Evolutionary conservation across 2,888 invertebrate species (phyloP).

Genomic region (Gandaritis pyraliata): DNA sequence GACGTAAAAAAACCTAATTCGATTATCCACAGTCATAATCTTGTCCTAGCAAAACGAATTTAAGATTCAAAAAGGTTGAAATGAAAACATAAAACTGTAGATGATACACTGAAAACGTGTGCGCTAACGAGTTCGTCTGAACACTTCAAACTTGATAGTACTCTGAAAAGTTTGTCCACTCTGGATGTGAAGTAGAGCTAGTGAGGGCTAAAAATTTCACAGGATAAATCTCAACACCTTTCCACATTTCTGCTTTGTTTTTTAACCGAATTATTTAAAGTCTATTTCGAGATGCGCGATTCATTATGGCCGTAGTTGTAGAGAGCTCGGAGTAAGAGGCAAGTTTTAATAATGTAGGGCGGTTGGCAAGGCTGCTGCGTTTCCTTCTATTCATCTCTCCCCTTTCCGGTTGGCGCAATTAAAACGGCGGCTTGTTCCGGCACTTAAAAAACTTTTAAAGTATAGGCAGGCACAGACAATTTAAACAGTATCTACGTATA

Average conservation of each 20-base stretch:
- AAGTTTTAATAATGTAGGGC: conserved; percentile 82
- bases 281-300: conserved; percentile 69
- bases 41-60: conserved; percentile 2
- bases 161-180: conserved; percentile 48
- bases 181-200: conserved; percentile 45
- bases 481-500: conserved; percentile 62
- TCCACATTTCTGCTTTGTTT: conserved; percentile 50
- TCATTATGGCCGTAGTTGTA: conserved; percentile 72
- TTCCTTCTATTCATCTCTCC: conserved; percentile 82
- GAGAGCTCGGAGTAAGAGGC: conserved; percentile 73
- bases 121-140: conserved; percentile 51
- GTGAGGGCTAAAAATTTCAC: conserved; percentile 41
- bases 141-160: conserved; percentile 48
- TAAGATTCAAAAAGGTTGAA: conserved; percentile 1
- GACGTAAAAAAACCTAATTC: conserved; percentile 20
- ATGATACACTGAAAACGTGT: conserved; percentile 43
- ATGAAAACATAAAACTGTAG: conserved; percentile 39
- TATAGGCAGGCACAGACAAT: conserved; percentile 75
- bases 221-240: conserved; percentile 46
- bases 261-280: conserved; percentile 63
- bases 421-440: conserved; percentile 81
- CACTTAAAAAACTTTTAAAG: conserved; percentile 81
- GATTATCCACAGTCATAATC: conserved; percentile 21
- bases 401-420: conserved; percentile 82
- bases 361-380: conserved; percentile 78